Base-by-base conservation (phyloP, 2,888 invertebrate genomes). In the Venusia cambrica region DNA sequence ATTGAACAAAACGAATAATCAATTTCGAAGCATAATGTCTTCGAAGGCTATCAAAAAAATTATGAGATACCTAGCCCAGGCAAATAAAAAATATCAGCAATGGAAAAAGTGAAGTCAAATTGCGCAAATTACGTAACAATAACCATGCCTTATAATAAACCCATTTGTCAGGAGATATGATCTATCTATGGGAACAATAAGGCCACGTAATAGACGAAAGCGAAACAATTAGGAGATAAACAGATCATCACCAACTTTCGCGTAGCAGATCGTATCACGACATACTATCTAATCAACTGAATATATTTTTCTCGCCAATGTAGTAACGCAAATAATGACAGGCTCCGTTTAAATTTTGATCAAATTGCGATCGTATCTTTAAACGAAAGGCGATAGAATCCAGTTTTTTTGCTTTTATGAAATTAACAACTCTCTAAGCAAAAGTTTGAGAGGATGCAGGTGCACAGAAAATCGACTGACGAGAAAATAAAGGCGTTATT, bases 201-300 rank as follows among this genome's bases (percentile, higher is more conserved):
- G 59, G 51, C 55, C 48, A 68, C 69, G 73, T 70, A 77, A 76
- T 63, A 64, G 64, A 62, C 51, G 70, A 80, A 80, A 81, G 78
- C 66, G 73, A 77, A 80, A 79, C 73, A 81, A 79, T 80, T 78
- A 78, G 73, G 68, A 62, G 68, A 67, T 71, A 59, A 65, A 62
- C 53, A 65, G 60, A 65, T 65, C 61, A 60, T 69, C 70, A 60
- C 55, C 42, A 49, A 66, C 77, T 79, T 76, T 76, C 76, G 62
- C 73, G 55, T 46, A 22, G 15, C 32, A 33, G 64, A 66, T 62
- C 46, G 56, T 62, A 63, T 66, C 62, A 35, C 3, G 11, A 21
- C 25, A 15, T 14, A 27, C 48, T n/a, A n/a, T n/a, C n/a, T 50
- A 63, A 58, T 54, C 51, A 50, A 56, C 42, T 40, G 44, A 44